Evolutionary conservation across 2,113 vertebrate species (phyloP).

Genomic region (Elephas maximus): DNA sequence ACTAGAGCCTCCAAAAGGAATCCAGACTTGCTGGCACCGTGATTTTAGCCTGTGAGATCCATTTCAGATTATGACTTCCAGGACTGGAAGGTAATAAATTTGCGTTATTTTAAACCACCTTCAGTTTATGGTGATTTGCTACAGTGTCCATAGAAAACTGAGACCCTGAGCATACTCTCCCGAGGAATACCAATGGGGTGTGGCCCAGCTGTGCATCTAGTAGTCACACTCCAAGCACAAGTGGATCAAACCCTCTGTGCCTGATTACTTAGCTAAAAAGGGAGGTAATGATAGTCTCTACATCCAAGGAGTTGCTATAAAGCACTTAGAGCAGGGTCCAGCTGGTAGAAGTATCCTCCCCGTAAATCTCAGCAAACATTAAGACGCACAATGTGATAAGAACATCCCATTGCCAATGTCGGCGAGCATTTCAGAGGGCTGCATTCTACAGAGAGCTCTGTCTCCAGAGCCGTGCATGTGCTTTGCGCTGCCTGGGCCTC

Average conservation of each 20-base stretch:
- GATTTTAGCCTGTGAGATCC: background rate
- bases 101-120: background rate
- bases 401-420: fast-evolving
- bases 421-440: fast-evolving
- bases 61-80: background rate
- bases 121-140: fast-evolving
- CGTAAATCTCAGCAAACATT: background rate
- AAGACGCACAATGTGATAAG: fast-evolving
- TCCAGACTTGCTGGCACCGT: fast-evolving
- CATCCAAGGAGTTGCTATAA: background rate
- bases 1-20: background rate
- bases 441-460: fast-evolving
- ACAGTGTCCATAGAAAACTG: background rate
- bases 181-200: background rate
- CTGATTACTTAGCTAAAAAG: background rate
- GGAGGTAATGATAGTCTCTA: fast-evolving
- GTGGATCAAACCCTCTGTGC: background rate
- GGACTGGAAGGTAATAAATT: fast-evolving
- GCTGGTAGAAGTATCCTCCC: fast-evolving
- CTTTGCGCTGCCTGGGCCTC: background rate
- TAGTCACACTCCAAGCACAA: background rate
- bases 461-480: fast-evolving
- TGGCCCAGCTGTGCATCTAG: no score
- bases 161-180: fast-evolving
- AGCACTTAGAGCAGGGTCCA: background rate